Evolutionary conservation across 2,888 invertebrate genomes (phyloP), one percentile per base, ranked within the genome.

Genomic region (Plemyria rubiginata): DNA sequence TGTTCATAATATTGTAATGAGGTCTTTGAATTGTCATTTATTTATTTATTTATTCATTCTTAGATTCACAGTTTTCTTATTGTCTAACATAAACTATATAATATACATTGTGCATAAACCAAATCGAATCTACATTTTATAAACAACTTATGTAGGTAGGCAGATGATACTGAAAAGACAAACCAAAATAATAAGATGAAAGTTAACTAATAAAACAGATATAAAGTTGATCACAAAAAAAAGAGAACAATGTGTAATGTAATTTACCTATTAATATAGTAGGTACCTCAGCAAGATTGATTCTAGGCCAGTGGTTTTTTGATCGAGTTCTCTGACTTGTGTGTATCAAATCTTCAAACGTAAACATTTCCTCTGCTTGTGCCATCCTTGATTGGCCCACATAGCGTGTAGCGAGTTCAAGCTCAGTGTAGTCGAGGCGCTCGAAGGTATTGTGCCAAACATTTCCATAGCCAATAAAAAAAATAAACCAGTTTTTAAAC

Each of bases 391-490:
- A 13, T 11, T 45, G 50, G 16, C 29, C 52, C 12, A 53, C 51
- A 22, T 55, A 29, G 59, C 59, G 54, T 58, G 54, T 59, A 36
- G 46, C 38, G 7, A 48, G 15, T 22, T 53, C 49, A 12, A 46
- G 45, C 51, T 63, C 59, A 63, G 63, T 63, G 22, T 51, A 28
- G 2, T n/a, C 13, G 15, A 22, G 58, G n/a, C 58, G 32, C 32
- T 41, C 22, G 54, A 9, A 22, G 51, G 41, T 36, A 6, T 28
- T 36, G 28, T 38, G 48, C 9, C 57, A 29, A 54, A 63, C n/a
- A 54, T 58, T 63, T 63, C 63, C 63, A 63, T 52, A 51, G 28
- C 36, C 54, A 50, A 60, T 50, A 54, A 54, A 63, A 63, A 45
- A 46, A 40, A 28, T 28, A 43, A 54, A 59, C 54, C 54, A 2